phyloP scores from a whole-genome alignment of 37 sponge, comb jelly and placozoan species.

The Spongilla lacustris region DNA sequence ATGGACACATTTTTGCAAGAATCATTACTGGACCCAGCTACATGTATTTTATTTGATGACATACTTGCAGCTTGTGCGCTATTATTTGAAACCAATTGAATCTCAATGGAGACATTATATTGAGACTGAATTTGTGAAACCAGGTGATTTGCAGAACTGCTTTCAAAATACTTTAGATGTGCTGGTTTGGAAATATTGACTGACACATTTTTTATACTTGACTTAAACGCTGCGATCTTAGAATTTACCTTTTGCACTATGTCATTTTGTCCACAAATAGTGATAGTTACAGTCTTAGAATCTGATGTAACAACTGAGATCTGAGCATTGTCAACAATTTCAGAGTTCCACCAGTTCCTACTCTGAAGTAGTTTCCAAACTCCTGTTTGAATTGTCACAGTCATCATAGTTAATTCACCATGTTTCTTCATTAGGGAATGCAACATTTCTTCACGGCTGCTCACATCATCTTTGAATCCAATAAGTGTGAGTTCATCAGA shows the following conservation, averaged over 20 bases:
- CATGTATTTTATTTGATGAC: neutral
- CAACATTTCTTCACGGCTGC: neutral
- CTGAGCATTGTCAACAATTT: neutral
- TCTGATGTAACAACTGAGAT: neutral
- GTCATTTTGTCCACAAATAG: neutral
- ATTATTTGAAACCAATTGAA: neutral
- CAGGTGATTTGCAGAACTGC: neutral
- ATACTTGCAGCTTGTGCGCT: neutral
- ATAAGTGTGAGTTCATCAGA: conserved; percentile 2
- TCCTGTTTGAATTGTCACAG: conserved; percentile 15
- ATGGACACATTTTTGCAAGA: neutral
- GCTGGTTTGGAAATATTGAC: neutral
- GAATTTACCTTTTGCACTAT: neutral
- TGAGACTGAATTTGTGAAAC: neutral
- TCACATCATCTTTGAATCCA: conserved; percentile 26
- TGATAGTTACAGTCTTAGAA: neutral
- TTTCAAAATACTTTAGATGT: neutral
- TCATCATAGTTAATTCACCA: neutral
- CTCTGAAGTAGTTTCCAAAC: conserved; percentile 23
- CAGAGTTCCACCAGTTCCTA: neutral
- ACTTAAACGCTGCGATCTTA: neutral
- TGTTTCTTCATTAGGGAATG: conserved; percentile 23
- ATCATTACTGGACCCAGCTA: neutral
- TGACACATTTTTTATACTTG: neutral
- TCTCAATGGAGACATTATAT: neutral